Evolutionary conservation across 1,140 invertebrate species (phyloP), one percentile per base, ranked within the genome.

Genomic region (Drosophila melanica): DNA sequence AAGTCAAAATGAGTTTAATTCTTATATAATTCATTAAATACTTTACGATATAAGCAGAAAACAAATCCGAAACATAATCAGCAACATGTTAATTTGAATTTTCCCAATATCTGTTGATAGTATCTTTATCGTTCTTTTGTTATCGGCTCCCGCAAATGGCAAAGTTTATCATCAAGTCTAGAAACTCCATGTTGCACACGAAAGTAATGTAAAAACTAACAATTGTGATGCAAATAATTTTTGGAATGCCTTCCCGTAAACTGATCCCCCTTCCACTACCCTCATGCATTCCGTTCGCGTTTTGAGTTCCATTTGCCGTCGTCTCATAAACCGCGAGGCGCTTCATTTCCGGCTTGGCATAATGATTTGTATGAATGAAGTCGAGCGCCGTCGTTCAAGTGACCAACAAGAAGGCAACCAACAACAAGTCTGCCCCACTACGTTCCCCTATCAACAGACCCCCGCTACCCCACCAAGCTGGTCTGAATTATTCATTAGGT

Each of bases 281-380:
- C 11, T n/a, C 20, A 12, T 42, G 57, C 48, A 66, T 58, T 71
- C 53, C 44, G 68, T 70, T 33, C 41, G 60, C 50, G 51, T 71
- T 66, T 70, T 23, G 33, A 55, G 57, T 63, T 54, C 50, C 50
- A 53, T 53, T 53, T 18, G 65, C 41, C 58, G 59, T n/a, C 53
- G 55, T 35, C 48, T 53, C 39, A 68, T 51, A 68, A 77, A 68
- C 72, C 79, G 79, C 75, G 64, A 79, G 71, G 77, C 86, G 82
- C 71, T 86, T 87, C 65, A 89, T 87, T 87, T 87, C 82, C 82
- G 84, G 75, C 68, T 67, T 50, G 75, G 70, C 68, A 87, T 89
- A 89, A 89, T 87, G 84, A 87, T 87, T 87, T 87, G 82, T 89
- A 79, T 82, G 79, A 82, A 79, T 70, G 42, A 75, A 73, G 79